Evolutionary conservation across 2,888 invertebrate species (phyloP), one percentile per base, ranked within the genome.

Genomic region (Diaperis boleti): DNA sequence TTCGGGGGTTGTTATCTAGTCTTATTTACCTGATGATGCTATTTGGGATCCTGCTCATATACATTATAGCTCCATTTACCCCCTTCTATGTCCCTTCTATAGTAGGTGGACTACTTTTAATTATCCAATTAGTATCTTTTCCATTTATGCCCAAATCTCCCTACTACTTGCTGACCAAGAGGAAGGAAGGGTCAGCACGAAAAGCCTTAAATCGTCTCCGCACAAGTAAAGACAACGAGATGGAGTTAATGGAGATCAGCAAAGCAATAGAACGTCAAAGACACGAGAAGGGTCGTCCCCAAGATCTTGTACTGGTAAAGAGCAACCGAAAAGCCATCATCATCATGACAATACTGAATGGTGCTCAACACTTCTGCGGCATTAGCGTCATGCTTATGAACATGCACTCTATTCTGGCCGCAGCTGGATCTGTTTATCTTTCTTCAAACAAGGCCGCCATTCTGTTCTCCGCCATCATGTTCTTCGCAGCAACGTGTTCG

Each of bases 311-410:
- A 49, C 49, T 77, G 18, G 74, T 79, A 1, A 70, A 71, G 20
- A 80, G 79, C 59, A 80, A 81, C 56, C 68, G 80, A 20, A 78
- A 76, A 66, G 81, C 79, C 2, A 42, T 81, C 11, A 59, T 79
- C 2, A 79, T 82, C 10, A 78, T 82, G 77, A 70, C 76, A 0
- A 75, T 79, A 2, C 64, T 82, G 18, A 80, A 80, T 56, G 77
- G 72, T 1, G 74, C 76, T 0, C 81, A 82, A 68, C 80, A 81
- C 64, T 79, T 81, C 55, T 77, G 77, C 33, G 77, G 78, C 20
- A 79, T 81, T 26, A 78, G 76, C 42, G 81, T 81, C 1, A 78
- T 82, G 42, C 41, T 81, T n/a, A 81, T 82, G 81, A 82, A 82
- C 44, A 66, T 82, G 8, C 81, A 81, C 62, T 69, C 74, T 3